phyloP scores from a whole-genome alignment of 2,888 invertebrate genomes.

The Teinopalpus imperialis region DNA sequence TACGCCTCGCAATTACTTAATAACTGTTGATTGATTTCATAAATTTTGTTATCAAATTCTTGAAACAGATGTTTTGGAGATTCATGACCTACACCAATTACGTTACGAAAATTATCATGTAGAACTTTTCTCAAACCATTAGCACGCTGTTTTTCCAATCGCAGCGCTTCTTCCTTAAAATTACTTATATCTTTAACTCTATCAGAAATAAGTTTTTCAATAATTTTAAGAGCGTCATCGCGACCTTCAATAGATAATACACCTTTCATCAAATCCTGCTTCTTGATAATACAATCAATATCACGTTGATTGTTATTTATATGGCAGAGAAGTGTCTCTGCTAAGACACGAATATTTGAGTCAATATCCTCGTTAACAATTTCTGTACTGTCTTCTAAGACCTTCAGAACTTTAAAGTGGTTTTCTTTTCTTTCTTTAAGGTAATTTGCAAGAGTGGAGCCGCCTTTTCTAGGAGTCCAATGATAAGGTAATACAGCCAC shows the following conservation, averaged over 20 bases:
- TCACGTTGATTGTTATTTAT: slow-evolving; percentile 52
- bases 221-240: slow-evolving; percentile 40
- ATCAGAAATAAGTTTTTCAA: slow-evolving; percentile 39
- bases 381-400: slow-evolving; percentile 40
- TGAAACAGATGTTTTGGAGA: slow-evolving; percentile 57
- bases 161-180: slow-evolving; percentile 51
- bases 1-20: slow-evolving; percentile 61
- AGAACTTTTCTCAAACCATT: slow-evolving; percentile 50
- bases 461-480: slow-evolving; percentile 53
- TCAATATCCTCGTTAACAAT: slow-evolving; percentile 49
- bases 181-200: slow-evolving; percentile 43
- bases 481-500: slow-evolving; percentile 57
- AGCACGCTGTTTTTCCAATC: slow-evolving; percentile 56
- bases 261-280: slow-evolving; percentile 26
- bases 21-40: slow-evolving; percentile 64
- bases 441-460: slow-evolving; percentile 54
- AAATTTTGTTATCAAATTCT: slow-evolving; percentile 61
- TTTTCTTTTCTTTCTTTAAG: slow-evolving; percentile 49
- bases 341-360: slow-evolving; percentile 45
- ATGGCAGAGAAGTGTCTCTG: slow-evolving; percentile 47
- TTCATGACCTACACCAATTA: slow-evolving; percentile 49
- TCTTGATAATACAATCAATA: slow-evolving; percentile 48
- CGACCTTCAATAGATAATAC: slow-evolving; percentile 35
- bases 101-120: slow-evolving; percentile 52
- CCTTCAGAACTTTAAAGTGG: slow-evolving; percentile 41